Percentiles rank a stretch among this genome's conserved stretches.
These are phyloP conservation scores for Eucriotettix oculatus DNA, from an alignment of 2,888 invertebrate genomes.

Conservation along the genomic window DNA sequence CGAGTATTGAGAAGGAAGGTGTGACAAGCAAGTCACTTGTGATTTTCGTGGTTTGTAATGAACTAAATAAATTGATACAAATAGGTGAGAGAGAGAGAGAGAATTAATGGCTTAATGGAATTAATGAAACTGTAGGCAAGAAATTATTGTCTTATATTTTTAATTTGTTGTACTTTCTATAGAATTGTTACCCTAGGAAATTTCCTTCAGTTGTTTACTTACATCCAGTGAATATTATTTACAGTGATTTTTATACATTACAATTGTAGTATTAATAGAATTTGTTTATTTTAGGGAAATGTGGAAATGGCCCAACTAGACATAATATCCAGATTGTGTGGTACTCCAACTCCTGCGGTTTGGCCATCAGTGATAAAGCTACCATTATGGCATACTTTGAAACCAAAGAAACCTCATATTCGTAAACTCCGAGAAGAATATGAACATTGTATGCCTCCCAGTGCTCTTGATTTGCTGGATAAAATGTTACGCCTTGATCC, in stretches of 20 bases:
- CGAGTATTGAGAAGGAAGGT: too few species aligned
- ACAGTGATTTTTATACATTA: background rate
- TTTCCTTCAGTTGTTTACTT: too few species aligned
- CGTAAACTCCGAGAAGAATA: slow-evolving; percentile 85
- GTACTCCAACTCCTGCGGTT: slow-evolving; percentile 87
- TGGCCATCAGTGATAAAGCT: slow-evolving; percentile 93
- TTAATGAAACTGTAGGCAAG: too few species aligned
- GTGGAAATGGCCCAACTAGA: slow-evolving; percentile 87
- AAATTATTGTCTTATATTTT: too few species aligned
- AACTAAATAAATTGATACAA: too few species aligned
- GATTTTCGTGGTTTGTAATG: too few species aligned
- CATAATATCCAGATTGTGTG: slow-evolving; percentile 84
- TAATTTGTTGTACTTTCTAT: too few species aligned
- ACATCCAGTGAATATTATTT: background rate
- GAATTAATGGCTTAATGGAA: too few species aligned
- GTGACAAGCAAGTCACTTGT: too few species aligned
- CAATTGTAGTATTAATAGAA: background rate
- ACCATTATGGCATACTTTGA: slow-evolving; percentile 80
- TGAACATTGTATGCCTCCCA: slow-evolving; percentile 67
- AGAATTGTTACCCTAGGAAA: too few species aligned
- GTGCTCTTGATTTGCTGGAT: slow-evolving; percentile 81
- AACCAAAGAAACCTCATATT: slow-evolving; percentile 79
- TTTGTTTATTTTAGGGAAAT: slow-evolving; percentile 49
- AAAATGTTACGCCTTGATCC: slow-evolving; percentile 95
- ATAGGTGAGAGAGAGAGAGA: too few species aligned